Evolutionary conservation across 2,797 vertebrate genomes (phyloP).

Genomic region (Aldrovandia affinis): DNA sequence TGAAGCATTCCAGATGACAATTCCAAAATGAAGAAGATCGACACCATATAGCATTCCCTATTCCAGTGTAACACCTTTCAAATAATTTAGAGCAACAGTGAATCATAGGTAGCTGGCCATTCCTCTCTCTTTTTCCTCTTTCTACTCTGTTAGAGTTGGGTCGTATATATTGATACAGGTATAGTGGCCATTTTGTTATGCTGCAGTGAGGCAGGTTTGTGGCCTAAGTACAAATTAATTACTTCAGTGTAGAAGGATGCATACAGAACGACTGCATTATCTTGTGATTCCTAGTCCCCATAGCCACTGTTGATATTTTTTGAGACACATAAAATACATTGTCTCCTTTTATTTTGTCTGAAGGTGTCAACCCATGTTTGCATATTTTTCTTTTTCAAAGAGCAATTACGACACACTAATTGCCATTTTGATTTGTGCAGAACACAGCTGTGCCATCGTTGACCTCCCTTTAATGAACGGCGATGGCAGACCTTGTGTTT

Average conservation of each 20-base stretch:
- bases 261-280: background rate
- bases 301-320: background rate
- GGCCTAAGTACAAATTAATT: background rate
- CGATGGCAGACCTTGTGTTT: constrained; percentile 61
- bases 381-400: constrained; percentile 56
- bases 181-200: background rate
- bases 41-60: background rate
- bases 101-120: too few relatives aligned
- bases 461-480: constrained; percentile 43
- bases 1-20: background rate
- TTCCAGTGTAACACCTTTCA: background rate
- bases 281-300: background rate
- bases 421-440: constrained; percentile 67
- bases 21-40: background rate
- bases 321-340: background rate
- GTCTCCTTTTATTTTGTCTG: background rate
- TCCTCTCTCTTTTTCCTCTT: background rate
- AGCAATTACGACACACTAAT: constrained; percentile 66
- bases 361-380: constrained; percentile 48
- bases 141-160: background rate
- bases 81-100: background rate
- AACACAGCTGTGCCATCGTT: constrained; percentile 60
- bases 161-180: background rate
- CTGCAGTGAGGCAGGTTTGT: background rate
- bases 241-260: background rate